phyloP scores from a whole-genome alignment of 1,140 invertebrate genomes.

The Contarinia nasturtii region DNA sequence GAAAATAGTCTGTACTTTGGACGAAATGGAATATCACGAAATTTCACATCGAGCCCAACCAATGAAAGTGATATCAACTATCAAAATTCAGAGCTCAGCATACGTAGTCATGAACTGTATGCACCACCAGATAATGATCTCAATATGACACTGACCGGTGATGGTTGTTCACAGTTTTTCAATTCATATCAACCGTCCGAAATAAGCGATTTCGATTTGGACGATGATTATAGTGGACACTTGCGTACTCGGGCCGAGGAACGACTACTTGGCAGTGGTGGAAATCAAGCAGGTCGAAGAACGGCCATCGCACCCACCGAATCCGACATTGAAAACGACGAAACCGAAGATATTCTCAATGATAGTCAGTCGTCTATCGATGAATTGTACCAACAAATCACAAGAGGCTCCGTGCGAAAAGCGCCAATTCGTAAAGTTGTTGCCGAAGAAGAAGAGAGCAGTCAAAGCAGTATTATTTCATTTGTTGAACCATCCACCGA shows the following conservation, averaged over 20 bases:
- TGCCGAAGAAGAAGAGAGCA: constrained; percentile 14
- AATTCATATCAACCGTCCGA: constrained; percentile 20
- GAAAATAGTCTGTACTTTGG: background rate
- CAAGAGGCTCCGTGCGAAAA: constrained; percentile 8
- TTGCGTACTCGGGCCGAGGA: constrained; percentile 4
- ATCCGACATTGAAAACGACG: background rate
- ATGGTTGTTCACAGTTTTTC: constrained; percentile 7
- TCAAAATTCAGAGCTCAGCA: constrained; percentile 38
- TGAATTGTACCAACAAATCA: constrained; percentile 21
- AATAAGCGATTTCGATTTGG: constrained; percentile 13
- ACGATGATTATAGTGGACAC: constrained; percentile 15
- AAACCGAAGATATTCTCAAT: background rate
- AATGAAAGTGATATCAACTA: constrained; percentile 39
- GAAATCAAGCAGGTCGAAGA: background rate
- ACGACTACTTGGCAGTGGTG: constrained; percentile 2
- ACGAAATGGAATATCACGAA: constrained; percentile 4
- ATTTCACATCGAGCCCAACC: constrained; percentile 26
- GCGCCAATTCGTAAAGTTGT: background rate
- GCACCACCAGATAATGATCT: constrained; percentile 28
- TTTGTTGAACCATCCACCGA: constrained; percentile 15
- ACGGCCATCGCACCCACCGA: background rate
- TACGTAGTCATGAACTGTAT: constrained; percentile 34
- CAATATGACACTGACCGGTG: constrained; percentile 19
- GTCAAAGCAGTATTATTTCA: constrained; percentile 22
- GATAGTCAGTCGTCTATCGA: constrained; percentile 16